Base-by-base conservation (phyloP, 1,140 invertebrate genomes). In the Saccostrea cuccullata region DNA sequence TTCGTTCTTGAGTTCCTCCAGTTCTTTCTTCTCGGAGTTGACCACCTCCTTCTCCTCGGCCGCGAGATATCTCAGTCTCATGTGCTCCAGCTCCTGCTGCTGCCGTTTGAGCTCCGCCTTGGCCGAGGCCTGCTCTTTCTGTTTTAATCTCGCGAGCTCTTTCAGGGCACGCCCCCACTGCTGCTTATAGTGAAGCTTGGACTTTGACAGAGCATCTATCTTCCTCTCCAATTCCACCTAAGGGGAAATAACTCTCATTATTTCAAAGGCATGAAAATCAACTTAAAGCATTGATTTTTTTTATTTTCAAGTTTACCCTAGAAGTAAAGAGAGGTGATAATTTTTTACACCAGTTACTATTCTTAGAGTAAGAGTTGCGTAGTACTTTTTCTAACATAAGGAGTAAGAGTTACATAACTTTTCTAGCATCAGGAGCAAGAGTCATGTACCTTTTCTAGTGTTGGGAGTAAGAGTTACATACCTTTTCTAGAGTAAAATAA, bases 141-240 rank as follows among this genome's bases (percentile, higher is more conserved):
- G 94, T 91, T 95, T 95, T 20, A 95, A 87, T 20, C 93, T 55
- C 0, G 95, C 94, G 47, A 95, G 85, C 88, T 95, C 95, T 86
- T 95, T 94, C 20, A 95, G 90, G 6, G 94, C 94, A 23, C 93
- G 90, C 4, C 94, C 94, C 95, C 94, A 95, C 90, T 95, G 95
- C 87, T 95, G 94, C 88, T 95, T 95, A 89, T 95, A 95, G 90
- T 95, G 94, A 11, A 94, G 87, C 90, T 95, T 95, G 15, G 95
- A 95, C 86, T 95, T 95, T 8, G 90, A 91, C 26, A 93, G 91
- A 26, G 94, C 91, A 84, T 95, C 95, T 12, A 95, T 83, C 85
- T 95, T 95, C 23, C 94, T 89, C 88, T 95, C 95, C 58, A 95
- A 86, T 89, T 95, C 95, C 87, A 94, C 93, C 95, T 95, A 87